Conservation (phyloP, 2,888 invertebrate species). For the Nebria brevicollis region DNA sequence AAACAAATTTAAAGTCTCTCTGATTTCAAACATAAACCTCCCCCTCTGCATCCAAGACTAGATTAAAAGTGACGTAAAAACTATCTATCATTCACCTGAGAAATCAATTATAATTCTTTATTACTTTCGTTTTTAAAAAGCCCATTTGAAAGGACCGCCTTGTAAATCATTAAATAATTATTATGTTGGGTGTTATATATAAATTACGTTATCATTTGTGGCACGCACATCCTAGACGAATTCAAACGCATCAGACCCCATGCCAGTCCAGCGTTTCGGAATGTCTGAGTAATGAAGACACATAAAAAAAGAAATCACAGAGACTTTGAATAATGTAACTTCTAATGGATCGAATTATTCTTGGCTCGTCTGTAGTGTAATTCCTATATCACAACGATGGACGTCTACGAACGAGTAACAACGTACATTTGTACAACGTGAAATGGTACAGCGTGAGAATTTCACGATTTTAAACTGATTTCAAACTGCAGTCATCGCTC, state of each 20-base stretch:
- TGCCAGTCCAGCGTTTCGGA: conserved; percentile 8
- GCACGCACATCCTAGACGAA: background rate
- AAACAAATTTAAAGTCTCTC: too few relatives aligned
- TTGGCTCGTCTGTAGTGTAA: conserved; percentile 41
- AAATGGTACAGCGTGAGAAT: background rate
- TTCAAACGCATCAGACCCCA: conserved; percentile 5
- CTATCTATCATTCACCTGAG: background rate
- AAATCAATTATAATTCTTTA: background rate
- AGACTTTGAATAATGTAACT: conserved; percentile 43
- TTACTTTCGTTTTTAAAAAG: background rate
- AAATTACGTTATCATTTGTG: conserved; percentile 9
- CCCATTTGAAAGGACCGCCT: background rate
- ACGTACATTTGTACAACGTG: background rate
- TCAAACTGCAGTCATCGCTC: background rate
- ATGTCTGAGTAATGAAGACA: conserved; percentile 23
- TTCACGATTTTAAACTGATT: background rate
- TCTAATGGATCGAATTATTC: conserved; percentile 43
- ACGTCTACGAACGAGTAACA: background rate
- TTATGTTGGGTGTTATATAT: conserved; percentile 13
- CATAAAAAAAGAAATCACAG: conserved; percentile 16
- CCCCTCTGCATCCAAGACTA: background rate
- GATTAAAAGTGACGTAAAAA: background rate
- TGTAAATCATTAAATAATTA: conserved; percentile 22
- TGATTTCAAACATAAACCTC: too few relatives aligned
- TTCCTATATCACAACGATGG: conserved; percentile 23